Percentiles rank a stretch among this genome's conserved stretches.
phyloP scores from a whole-genome alignment of 2,888 invertebrate genomes.

The Cerastis rubricosa region DNA sequence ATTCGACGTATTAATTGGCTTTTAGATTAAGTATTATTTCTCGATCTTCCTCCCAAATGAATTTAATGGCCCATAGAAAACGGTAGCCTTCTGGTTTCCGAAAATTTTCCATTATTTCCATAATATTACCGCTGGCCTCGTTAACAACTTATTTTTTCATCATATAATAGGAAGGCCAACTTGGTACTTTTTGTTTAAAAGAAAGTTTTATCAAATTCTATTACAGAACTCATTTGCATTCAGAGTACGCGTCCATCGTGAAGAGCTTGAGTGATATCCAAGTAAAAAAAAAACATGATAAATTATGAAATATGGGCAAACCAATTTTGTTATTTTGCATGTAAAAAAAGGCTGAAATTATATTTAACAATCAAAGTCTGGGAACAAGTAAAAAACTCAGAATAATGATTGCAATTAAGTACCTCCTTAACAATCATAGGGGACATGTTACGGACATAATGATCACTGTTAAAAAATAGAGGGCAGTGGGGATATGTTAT shows the following conservation, averaged over 20 bases:
- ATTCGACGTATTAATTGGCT: not conserved
- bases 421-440: not conserved
- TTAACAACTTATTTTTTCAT: constrained; percentile 74
- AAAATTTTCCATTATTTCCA: constrained; percentile 26
- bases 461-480: not conserved
- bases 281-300: constrained; percentile 51
- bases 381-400: not conserved
- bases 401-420: not conserved
- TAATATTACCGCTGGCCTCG: constrained; percentile 58
- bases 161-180: constrained; percentile 65
- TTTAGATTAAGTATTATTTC: constrained; percentile 9
- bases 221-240: constrained; percentile 82
- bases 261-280: constrained; percentile 74
- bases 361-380: too few relatives aligned
- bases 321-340: not conserved
- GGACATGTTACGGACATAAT: not conserved
- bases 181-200: constrained; percentile 76
- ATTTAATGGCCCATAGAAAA: constrained; percentile 10
- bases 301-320: constrained; percentile 54
- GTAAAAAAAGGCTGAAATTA: not conserved
- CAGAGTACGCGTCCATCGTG: constrained; percentile 71
- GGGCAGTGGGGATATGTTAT: too few relatives aligned
- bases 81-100: constrained; percentile 6
- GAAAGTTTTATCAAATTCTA: constrained; percentile 81
- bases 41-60: constrained; percentile 13